Base-by-base conservation (phyloP, 2,888 invertebrate genomes). In the Allophyes oxyacanthae region DNA sequence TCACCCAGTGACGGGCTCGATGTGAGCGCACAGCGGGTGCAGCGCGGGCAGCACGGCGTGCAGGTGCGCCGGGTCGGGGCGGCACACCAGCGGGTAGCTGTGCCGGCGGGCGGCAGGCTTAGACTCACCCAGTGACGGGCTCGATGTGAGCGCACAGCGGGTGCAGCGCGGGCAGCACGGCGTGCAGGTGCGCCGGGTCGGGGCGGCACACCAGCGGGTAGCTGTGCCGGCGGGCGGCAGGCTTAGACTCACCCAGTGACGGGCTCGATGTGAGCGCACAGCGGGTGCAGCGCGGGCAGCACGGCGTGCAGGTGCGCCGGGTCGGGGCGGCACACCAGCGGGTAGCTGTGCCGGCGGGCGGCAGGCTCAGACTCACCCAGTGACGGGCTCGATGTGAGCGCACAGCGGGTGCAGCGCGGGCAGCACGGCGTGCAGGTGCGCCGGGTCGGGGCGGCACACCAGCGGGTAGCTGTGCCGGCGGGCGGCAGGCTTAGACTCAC, bases 71-170 rank as follows among this genome's bases (percentile, higher is more conserved):
- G 97, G 89, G 33, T 78, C 96, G 5, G 97, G 95, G 37, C 96
- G 95, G 72, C 98, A 96, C 49, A 99, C 97, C 43, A 98, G 83
- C 66, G 88, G 84, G 76, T 82, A 79, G 64, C 4, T 51, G 61
- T 66, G 72, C 0, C 68, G 75, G 4, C 75, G 53, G 33, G 77
- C 2, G 66, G 41, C 7, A 62, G 94, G 92, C 86, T 99, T 0
- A 70, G 64, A 20, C 20, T 20, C 20, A 20, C 78, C 2, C 26
- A 11, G 26, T 26, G 65, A 43, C 7, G 61, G 94, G 92, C 86
- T 99, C 98, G 64, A 99, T 97, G 86, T 98, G 97, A 52, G 96
- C 96, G 65, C 98, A 96, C 74, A 99, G 97, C 59, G 95, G 95
- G 93, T 97, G 97, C 58, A 99, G 94, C 1, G 98, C 96, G 41